phyloP scores from a whole-genome alignment of 1,140 invertebrate genomes.

The Aphelenchoides fujianensis region DNA sequence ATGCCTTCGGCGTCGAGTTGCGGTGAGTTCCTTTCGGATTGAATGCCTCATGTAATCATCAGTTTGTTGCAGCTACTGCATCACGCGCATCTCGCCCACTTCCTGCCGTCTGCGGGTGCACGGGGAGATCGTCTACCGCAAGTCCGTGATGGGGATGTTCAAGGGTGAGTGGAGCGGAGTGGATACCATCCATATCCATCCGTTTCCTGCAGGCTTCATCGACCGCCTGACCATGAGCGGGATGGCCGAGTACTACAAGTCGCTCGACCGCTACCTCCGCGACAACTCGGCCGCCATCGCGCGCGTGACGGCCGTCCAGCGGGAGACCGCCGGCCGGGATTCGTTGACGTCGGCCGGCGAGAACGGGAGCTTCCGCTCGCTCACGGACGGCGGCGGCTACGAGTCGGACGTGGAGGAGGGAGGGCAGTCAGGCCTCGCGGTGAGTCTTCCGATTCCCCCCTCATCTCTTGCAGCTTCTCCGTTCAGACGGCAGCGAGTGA shows the following conservation, averaged over 20 bases:
- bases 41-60: too few species aligned
- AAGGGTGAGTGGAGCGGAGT: slow-evolving; percentile 1
- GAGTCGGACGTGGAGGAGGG: neutral
- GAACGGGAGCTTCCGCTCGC: neutral
- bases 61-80: slow-evolving; percentile 19
- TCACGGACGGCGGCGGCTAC: neutral
- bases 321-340: neutral
- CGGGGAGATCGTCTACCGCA: neutral
- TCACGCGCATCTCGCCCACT: neutral
- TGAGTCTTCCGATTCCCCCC: too few species aligned
- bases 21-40: too few species aligned
- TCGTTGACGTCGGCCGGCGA: neutral
- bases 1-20: neutral
- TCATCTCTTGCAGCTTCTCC: too few species aligned
- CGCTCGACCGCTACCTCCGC: slow-evolving; percentile 9
- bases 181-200: neutral
- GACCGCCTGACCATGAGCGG: slow-evolving; percentile 12
- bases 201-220: slow-evolving; percentile 7
- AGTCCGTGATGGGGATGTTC: slow-evolving; percentile 17
- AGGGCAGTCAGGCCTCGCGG: neutral
- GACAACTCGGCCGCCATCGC: neutral
- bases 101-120: slow-evolving; percentile 6
- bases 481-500: too few species aligned
- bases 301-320: neutral
- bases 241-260: slow-evolving; percentile 19